phyloP scores from a whole-genome alignment of 2,888 invertebrate species.

The Tachystola acroxantha region DNA sequence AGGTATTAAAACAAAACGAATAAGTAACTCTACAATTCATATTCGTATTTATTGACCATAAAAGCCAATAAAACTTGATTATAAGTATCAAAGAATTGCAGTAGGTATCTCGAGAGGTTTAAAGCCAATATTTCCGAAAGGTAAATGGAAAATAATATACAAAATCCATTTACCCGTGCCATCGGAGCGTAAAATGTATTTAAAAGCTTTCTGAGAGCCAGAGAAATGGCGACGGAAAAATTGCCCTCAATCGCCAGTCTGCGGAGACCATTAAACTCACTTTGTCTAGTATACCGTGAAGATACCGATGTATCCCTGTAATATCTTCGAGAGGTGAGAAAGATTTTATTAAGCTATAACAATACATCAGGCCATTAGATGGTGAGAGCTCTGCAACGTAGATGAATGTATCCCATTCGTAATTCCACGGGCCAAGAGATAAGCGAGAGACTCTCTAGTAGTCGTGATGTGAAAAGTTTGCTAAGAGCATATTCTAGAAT shows the following conservation, averaged over 20 bases:
- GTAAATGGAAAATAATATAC: constrained; percentile 12
- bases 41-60: too few species aligned
- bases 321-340: constrained; percentile 19
- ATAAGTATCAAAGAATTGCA: background rate
- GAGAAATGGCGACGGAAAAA: constrained; percentile 29
- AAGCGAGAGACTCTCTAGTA: constrained; percentile 10
- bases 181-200: constrained; percentile 33
- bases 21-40: too few species aligned
- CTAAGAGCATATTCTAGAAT: background rate
- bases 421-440: constrained; percentile 20
- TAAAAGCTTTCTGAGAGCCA: constrained; percentile 44
- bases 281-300: constrained; percentile 24
- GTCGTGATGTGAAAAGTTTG: too few species aligned
- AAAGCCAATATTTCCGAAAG: constrained; percentile 3
- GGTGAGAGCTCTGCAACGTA: constrained; percentile 50
- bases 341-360: constrained; percentile 57
- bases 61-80: background rate
- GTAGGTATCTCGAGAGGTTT: background rate
- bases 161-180: constrained; percentile 25
- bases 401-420: constrained; percentile 59
- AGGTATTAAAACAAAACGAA: too few species aligned
- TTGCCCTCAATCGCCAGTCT: constrained; percentile 23
- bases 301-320: constrained; percentile 15
- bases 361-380: constrained; percentile 63
- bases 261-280: constrained; percentile 34